Conservation (phyloP, 2,113 vertebrate genomes). For the Rostratula benghalensis region DNA sequence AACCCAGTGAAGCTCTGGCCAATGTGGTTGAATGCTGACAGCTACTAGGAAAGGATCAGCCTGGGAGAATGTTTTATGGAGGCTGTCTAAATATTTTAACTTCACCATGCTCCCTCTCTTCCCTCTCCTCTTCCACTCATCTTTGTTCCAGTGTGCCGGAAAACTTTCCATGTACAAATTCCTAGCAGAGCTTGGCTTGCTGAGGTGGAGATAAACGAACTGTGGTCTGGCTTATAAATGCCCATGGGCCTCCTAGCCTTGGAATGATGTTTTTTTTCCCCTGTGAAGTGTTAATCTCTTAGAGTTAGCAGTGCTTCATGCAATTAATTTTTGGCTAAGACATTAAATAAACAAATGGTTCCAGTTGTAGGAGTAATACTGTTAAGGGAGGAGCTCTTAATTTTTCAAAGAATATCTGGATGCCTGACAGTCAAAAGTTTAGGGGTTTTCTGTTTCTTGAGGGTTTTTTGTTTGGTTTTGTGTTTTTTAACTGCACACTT, state of each 20-base stretch:
- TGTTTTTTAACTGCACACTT: neutral
- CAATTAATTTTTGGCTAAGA: neutral
- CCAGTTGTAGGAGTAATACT: neutral
- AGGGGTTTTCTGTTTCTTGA: fast-evolving
- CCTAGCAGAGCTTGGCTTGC: neutral
- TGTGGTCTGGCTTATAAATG: neutral
- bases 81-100: neutral
- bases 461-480: no score
- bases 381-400: neutral
- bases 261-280: neutral
- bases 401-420: neutral
- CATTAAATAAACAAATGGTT: neutral
- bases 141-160: neutral
- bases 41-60: neutral
- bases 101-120: neutral
- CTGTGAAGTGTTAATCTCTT: neutral
- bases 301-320: neutral
- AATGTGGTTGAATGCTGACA: neutral
- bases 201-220: neutral
- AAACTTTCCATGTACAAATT: neutral
- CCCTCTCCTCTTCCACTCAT: neutral
- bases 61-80: neutral
- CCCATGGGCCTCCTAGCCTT: neutral
- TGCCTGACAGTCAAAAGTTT: neutral
- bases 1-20: neutral